phyloP scores from a whole-genome alignment of 2,113 vertebrate species.

The Notothenia coriiceps region DNA sequence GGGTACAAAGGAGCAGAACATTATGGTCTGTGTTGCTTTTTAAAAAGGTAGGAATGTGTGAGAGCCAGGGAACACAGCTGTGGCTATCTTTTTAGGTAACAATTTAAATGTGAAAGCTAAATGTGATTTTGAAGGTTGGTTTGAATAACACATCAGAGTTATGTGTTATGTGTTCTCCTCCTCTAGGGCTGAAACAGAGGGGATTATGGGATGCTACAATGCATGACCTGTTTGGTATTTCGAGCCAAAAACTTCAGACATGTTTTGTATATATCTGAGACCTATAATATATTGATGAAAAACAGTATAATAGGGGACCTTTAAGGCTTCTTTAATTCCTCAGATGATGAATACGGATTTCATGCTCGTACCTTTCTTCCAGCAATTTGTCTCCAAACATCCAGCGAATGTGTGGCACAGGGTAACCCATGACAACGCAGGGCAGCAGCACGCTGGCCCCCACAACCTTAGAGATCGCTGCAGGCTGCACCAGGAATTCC shows the following conservation, averaged over 20 bases:
- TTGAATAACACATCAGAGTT: neutral
- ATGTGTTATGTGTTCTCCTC: no score
- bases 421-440: slow-evolving; percentile 86
- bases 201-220: no score
- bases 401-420: slow-evolving; percentile 86
- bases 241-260: no score
- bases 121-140: neutral
- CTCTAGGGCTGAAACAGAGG: no score
- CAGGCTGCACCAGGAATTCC: slow-evolving; percentile 87
- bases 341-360: neutral
- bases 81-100: neutral
- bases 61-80: neutral
- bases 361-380: slow-evolving; percentile 85
- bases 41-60: slow-evolving; percentile 1
- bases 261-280: no score
- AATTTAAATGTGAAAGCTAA: neutral
- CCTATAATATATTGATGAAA: no score
- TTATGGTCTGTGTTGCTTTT: slow-evolving; percentile 21
- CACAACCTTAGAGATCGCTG: slow-evolving; percentile 77
- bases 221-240: no score
- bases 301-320: no score
- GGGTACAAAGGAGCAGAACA: slow-evolving; percentile 32
- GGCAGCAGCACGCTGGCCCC: slow-evolving; percentile 88
- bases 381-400: slow-evolving; percentile 85
- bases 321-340: neutral